Evolutionary conservation across 2,797 vertebrate species (phyloP).

Genomic region (Chloroceryle inda): DNA sequence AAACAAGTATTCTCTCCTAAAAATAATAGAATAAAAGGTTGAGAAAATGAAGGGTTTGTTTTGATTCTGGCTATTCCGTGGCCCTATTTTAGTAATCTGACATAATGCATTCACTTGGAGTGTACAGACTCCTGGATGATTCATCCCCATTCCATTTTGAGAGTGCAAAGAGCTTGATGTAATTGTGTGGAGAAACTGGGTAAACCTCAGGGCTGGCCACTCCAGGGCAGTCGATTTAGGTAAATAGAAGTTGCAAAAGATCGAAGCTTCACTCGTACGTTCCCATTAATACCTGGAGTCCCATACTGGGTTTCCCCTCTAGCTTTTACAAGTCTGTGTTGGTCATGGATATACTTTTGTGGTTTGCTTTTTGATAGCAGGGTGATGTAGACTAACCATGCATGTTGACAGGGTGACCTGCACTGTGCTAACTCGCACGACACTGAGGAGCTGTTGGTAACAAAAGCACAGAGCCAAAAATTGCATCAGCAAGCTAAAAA

Average conservation of each 20-base stretch:
- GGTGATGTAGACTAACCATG: fast-evolving
- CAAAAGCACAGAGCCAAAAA: not conserved
- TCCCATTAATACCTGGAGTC: not conserved
- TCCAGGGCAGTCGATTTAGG: not conserved
- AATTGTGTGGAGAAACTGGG: not conserved
- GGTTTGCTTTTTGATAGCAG: not conserved
- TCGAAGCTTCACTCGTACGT: fast-evolving
- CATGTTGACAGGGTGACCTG: fast-evolving
- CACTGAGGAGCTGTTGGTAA: no score
- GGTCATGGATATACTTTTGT: fast-evolving
- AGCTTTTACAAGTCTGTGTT: not conserved
- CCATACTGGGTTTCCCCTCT: not conserved
- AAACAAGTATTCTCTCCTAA: not conserved
- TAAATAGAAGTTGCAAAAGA: not conserved
- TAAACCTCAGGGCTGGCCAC: not conserved
- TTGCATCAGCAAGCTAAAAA: not conserved
- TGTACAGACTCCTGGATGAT: not conserved
- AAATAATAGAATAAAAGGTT: not conserved
- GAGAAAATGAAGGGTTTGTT: not conserved
- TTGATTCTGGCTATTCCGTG: not conserved
- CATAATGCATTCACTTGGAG: not conserved
- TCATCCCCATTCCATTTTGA: not conserved
- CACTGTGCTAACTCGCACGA: fast-evolving
- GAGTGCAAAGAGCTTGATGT: not conserved
- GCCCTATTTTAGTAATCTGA: not conserved